Base-by-base conservation (phyloP, 35 echinoderm and acorn worm species). In the Apostichopus californicus region DNA sequence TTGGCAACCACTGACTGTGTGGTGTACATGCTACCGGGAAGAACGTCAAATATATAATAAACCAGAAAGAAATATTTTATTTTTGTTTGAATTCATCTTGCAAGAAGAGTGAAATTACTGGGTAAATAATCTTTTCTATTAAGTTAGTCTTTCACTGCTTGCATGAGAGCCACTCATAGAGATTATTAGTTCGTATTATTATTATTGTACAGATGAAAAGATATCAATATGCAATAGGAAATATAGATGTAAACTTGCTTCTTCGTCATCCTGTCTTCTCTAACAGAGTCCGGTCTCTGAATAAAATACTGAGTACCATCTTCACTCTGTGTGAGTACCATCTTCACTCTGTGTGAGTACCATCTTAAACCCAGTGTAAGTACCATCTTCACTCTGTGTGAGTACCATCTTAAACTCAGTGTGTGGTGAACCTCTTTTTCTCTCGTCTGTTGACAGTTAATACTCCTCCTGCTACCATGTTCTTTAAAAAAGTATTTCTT, bases 151-250 rank as follows among this genome's bases (percentile, higher is more conserved):
- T 85, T 85, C 81, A 85, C 20, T 58, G 81, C 56, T 58, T 85
- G 81, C 81, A 85, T 85, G 81, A 85, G 14, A 18, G 24, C 81
- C 81, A 85, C 81, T 85, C 55, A 85, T 85, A 85, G 9, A 85
- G 24, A 60, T 85, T 56, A 85, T 85, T 18, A 85, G 81, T 85
- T 28, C 26, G 26, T 85, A 85, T 85, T 85, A 75, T 75, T 85
- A 85, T 85, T 85, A 75, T 75, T 75, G 81, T 85, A 85, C 81
- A 85, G 55, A 85, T 59, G 57, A 57, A 84, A 84, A 58, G 57
- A 85, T 22, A 85, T 23, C n/a, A 81, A 81, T 85, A 85, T 85
- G 81, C 81, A 85, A 85, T 85, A 85, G 81, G 81, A 59, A 85
- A 85, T 85, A 85, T 85, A 85, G 81, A 85, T 85, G 81, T 57